A percentile compares a stretch with the other conserved stretches of the same genome.
These are phyloP conservation scores for Trichonephila clavipes DNA, from an alignment of 1,140 invertebrate genomes.

Conservation along the genomic window DNA sequence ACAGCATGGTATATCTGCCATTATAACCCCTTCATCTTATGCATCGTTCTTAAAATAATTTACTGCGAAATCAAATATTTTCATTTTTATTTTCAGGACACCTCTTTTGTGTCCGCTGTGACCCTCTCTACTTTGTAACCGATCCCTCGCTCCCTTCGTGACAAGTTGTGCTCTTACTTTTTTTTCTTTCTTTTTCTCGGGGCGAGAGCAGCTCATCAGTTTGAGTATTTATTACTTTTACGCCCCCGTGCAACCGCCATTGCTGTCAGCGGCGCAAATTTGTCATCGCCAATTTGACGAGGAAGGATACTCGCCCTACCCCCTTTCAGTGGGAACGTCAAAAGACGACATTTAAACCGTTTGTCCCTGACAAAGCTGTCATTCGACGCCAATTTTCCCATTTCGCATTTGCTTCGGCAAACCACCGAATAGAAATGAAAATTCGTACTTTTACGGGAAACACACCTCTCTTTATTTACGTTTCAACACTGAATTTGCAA, in stretches of 20 bases:
- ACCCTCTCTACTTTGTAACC: background rate
- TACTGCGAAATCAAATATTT: no score
- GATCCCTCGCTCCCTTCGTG: slow-evolving; percentile 25
- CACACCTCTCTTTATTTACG: background rate
- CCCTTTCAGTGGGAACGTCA: slow-evolving; percentile 22
- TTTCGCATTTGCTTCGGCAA: slow-evolving; percentile 45
- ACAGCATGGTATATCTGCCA: no score
- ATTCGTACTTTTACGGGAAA: background rate
- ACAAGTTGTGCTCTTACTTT: background rate
- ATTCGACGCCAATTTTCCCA: slow-evolving; percentile 40
- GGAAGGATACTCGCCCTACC: background rate
- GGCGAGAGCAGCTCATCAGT: slow-evolving; percentile 46
- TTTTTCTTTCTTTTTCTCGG: background rate
- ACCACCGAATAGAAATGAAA: slow-evolving; percentile 35
- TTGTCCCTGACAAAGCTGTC: slow-evolving; percentile 65
- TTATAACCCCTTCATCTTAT: no score
- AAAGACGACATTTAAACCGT: slow-evolving; percentile 66
- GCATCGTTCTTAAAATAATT: no score
- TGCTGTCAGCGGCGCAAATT: slow-evolving; percentile 53
- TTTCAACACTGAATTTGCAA: background rate
- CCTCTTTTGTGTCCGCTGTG: background rate
- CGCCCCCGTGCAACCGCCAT: slow-evolving; percentile 50
- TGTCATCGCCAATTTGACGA: slow-evolving; percentile 70
- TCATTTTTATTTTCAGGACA: no score
- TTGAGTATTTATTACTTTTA: slow-evolving; percentile 67